These are phyloP conservation scores for Oithona nana DNA, from an alignment of 2,888 invertebrate genomes.

Conservation along the genomic window DNA sequence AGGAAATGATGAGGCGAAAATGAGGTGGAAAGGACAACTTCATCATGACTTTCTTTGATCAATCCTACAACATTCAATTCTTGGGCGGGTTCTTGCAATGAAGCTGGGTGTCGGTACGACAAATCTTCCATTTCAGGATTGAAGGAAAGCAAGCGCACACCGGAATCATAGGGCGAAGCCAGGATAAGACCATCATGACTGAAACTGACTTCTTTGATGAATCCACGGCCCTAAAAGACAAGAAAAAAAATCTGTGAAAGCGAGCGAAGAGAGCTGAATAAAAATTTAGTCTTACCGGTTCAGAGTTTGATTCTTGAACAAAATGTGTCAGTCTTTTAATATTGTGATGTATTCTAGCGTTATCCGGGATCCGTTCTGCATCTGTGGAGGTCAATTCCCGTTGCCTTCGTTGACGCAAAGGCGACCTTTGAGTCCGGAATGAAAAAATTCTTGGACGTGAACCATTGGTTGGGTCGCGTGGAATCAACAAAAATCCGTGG, in stretches of 20 bases:
- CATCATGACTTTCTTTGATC: conserved; percentile 48
- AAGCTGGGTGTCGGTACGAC: conserved; percentile 14
- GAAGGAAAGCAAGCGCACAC: conserved; percentile 54
- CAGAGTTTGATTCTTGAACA: conserved; percentile 52
- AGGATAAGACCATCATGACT: conserved; percentile 73
- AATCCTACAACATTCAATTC: conserved; percentile 44
- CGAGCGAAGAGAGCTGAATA: too few relatives aligned
- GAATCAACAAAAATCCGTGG: not conserved
- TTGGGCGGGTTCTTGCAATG: conserved; percentile 26
- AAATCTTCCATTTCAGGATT: conserved; percentile 16
- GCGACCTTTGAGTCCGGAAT: not conserved
- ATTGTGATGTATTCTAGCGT: conserved; percentile 40
- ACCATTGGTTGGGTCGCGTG: not conserved
- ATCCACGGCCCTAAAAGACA: conserved; percentile 42
- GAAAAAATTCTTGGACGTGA: not conserved
- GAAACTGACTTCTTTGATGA: conserved; percentile 79
- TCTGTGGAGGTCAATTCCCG: not conserved
- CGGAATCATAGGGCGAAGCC: conserved; percentile 71
- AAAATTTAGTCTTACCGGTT: too few relatives aligned
- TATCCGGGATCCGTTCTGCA: conserved; percentile 25
- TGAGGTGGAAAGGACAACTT: conserved; percentile 69
- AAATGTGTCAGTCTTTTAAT: conserved; percentile 58
- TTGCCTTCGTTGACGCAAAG: not conserved
- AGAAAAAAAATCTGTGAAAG: too few relatives aligned
- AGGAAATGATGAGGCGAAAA: conserved; percentile 71